These are phyloP conservation scores for Panorpa germanica DNA, from an alignment of 2,888 invertebrate genomes.

Conservation along the genomic window DNA sequence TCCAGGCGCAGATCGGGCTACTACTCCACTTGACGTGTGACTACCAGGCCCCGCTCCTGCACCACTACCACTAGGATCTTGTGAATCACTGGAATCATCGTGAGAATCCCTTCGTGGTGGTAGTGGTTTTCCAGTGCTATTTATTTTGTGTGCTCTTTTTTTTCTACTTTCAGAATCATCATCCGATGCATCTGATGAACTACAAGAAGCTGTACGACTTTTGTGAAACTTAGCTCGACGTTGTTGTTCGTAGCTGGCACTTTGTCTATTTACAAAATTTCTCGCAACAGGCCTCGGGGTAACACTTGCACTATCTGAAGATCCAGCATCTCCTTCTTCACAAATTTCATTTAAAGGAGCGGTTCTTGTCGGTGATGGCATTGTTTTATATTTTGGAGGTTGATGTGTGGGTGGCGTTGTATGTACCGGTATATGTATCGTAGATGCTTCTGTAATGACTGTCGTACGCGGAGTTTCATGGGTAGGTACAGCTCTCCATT, in stretches of 20 bases:
- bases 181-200: constrained; percentile 86
- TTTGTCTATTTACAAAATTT: constrained; percentile 12
- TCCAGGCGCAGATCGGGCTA: constrained; percentile 8
- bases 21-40: constrained; percentile 11
- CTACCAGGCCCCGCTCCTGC: constrained; percentile 19
- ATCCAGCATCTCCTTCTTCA: constrained; percentile 34
- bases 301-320: constrained; percentile 14
- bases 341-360: constrained; percentile 43
- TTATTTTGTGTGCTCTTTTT: constrained; percentile 56
- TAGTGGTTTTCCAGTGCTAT: constrained; percentile 38
- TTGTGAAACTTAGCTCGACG: constrained; percentile 50
- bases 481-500: too few relatives aligned
- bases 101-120: constrained; percentile 54
- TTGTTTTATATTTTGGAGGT: constrained; percentile 32
- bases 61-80: constrained; percentile 42
- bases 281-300: constrained; percentile 17
- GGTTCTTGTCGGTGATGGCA: constrained; percentile 32
- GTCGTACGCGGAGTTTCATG: constrained; percentile 8
- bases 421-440: constrained; percentile 31
- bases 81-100: constrained; percentile 73
- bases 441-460: constrained; percentile 24
- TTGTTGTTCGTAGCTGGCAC: constrained; percentile 23
- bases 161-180: constrained; percentile 67
- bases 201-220: constrained; percentile 70
- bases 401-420: constrained; percentile 19